These are phyloP conservation scores for Strigamia crassipes DNA, from an alignment of 2,888 invertebrate species.

Conservation along the genomic window DNA sequence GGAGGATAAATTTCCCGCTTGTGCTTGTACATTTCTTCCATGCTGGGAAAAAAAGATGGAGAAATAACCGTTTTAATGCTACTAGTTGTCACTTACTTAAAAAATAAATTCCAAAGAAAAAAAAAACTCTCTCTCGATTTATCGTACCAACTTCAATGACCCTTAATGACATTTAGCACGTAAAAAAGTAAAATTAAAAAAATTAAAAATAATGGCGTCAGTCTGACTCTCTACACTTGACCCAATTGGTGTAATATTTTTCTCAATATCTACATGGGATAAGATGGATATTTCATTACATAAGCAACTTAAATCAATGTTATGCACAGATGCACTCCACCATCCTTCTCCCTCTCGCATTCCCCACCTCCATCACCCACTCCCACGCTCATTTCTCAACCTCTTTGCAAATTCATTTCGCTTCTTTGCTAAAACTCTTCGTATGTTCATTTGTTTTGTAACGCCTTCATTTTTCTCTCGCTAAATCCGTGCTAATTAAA, in stretches of 20 bases:
- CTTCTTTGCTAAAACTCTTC: slow-evolving; percentile 27
- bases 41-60: neutral
- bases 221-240: neutral
- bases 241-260: neutral
- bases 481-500: slow-evolving; percentile 35
- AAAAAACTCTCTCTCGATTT: neutral
- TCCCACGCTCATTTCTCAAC: neutral
- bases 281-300: neutral
- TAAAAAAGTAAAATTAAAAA: neutral
- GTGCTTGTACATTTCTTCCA: neutral
- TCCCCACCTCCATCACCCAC: neutral
- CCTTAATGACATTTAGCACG: neutral
- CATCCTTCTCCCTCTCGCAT: neutral
- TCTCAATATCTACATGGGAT: neutral
- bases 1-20: neutral
- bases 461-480: slow-evolving; percentile 13
- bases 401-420: slow-evolving; percentile 29
- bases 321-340: neutral
- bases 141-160: neutral
- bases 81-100: neutral
- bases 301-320: neutral
- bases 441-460: slow-evolving; percentile 36
- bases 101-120: neutral
- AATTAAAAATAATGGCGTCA: neutral
- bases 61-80: neutral